Evolutionary conservation across 2,113 vertebrate species (phyloP), one percentile per base, ranked within the genome.

Genomic region (Falcunculus frontatus): DNA sequence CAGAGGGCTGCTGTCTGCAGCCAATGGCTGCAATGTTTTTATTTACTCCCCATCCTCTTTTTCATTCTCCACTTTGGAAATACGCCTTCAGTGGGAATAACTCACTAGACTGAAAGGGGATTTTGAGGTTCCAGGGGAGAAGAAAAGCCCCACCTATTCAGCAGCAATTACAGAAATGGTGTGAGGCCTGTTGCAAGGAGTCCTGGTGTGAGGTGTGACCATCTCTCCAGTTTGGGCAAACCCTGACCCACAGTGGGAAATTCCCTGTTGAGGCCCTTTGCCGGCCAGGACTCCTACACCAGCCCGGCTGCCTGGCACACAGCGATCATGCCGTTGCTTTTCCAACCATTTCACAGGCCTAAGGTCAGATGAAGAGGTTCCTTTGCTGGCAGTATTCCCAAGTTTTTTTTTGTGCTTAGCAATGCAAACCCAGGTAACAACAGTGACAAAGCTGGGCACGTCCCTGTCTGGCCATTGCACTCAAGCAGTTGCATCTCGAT

Each of bases 401-500:
- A 49, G 52, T 26, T 60, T 74, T 77, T 7, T 1, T 53, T 32
- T 26, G 11, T 62, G 74, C 57, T 72, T 65, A 76, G 81, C 70
- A 69, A 44, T 59, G 75, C 46, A 69, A 60, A 59, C 11, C 30
- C 30, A 62, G 74, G 50, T 37, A 53, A 57, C 7, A 59, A 53
- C n/a, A 39, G 81, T 3, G 4, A n/a, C 25, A 56, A 39, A 87
- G 30, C 56, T 32, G 1, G 0, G 13, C 55, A 12, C 1, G 0
- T 60, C 59, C 27, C 2, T 0, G 1, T 17, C 33, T 14, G 11
- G 53, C 56, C 29, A 13, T 11, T 42, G 37, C 20, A 23, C 8
- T 53, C 10, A 20, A 91, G 53, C 42, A 64, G 19, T 3, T 3
- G 1, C 2, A 0, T n/a, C 80, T 68, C 0, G 0, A 11, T 25